Conservation (phyloP, 1,140 invertebrate genomes). For the Tenebrio molitor region DNA sequence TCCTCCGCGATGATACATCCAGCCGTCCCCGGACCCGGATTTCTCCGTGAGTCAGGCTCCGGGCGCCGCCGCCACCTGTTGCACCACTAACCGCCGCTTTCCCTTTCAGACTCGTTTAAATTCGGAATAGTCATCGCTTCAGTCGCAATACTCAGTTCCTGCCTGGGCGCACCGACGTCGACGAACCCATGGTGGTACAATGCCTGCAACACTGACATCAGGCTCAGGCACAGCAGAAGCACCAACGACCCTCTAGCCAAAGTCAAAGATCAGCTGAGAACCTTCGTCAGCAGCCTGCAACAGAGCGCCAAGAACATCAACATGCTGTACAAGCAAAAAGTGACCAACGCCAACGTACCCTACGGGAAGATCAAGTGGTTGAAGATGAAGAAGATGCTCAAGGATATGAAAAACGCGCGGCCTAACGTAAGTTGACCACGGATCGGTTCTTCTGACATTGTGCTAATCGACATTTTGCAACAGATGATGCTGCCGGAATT, state of each 20-base stretch:
- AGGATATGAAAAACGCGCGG: constrained; percentile 10
- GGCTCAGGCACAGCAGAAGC: constrained; percentile 51
- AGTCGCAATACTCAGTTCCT: constrained; percentile 39
- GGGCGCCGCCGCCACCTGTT: constrained; percentile 21
- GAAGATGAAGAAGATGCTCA: constrained; percentile 44
- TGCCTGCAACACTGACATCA: constrained; percentile 43
- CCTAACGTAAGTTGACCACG: not conserved
- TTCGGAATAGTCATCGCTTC: constrained; percentile 25
- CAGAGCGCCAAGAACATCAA: constrained; percentile 11
- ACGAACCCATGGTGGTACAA: constrained; percentile 52
- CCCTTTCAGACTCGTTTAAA: constrained; percentile 23
- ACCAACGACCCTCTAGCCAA: not conserved
- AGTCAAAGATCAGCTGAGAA: constrained; percentile 48
- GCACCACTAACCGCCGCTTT: constrained; percentile 13
- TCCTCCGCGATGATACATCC: constrained; percentile 9
- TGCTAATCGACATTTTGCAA: no score
- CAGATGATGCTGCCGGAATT: not conserved
- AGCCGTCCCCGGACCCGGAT: constrained; percentile 27
- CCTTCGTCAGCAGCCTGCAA: constrained; percentile 37
- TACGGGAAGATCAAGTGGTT: constrained; percentile 41
- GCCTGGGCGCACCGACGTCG: constrained; percentile 9
- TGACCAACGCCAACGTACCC: constrained; percentile 6
- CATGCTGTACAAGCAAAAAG: constrained; percentile 2
- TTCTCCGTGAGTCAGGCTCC: constrained; percentile 34
- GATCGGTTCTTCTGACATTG: not conserved